phyloP scores from a whole-genome alignment of 2,797 vertebrate species.

The Acanthornis magna region DNA sequence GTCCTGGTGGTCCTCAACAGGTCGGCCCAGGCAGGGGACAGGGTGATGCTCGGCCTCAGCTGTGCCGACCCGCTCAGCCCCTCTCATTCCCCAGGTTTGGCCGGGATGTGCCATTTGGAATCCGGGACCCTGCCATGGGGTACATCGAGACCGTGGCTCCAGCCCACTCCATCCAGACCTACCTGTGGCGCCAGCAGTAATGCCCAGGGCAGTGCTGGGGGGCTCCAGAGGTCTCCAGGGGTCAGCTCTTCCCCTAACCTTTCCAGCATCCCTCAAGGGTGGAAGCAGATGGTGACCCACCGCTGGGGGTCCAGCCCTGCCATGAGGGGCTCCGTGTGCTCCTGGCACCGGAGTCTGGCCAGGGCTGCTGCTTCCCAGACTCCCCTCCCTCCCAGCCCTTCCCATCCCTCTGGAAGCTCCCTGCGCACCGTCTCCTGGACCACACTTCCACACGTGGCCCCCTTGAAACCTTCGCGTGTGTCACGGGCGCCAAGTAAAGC shows the following conservation, averaged over 20 bases:
- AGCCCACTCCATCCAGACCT: slow-evolving; percentile 83
- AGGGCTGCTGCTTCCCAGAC: background rate
- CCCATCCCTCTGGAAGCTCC: background rate
- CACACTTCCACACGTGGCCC: slow-evolving; percentile 23
- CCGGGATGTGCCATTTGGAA: slow-evolving; percentile 77
- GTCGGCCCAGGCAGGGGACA: slow-evolving; percentile 59
- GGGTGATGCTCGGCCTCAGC: fast-evolving
- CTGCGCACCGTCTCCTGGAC: background rate
- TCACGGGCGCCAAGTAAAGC: background rate
- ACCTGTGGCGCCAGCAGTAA: slow-evolving; percentile 78
- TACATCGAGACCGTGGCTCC: slow-evolving; percentile 79
- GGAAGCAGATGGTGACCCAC: background rate
- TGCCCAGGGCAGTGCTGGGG: background rate
- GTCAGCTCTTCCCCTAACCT: background rate
- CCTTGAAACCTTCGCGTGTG: background rate
- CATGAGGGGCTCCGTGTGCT: fast-evolving
- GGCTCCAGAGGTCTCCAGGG: fast-evolving
- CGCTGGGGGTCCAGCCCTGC: fast-evolving
- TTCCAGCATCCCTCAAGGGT: background rate
- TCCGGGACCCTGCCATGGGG: slow-evolving; percentile 81
- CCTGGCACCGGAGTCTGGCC: fast-evolving
- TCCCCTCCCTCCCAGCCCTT: background rate
- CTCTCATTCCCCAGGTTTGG: slow-evolving; percentile 67
- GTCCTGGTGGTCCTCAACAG: slow-evolving; percentile 88
- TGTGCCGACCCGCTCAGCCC: fast-evolving